phyloP scores from a whole-genome alignment of 2,888 invertebrate species.

The Drosophila seclusa region DNA sequence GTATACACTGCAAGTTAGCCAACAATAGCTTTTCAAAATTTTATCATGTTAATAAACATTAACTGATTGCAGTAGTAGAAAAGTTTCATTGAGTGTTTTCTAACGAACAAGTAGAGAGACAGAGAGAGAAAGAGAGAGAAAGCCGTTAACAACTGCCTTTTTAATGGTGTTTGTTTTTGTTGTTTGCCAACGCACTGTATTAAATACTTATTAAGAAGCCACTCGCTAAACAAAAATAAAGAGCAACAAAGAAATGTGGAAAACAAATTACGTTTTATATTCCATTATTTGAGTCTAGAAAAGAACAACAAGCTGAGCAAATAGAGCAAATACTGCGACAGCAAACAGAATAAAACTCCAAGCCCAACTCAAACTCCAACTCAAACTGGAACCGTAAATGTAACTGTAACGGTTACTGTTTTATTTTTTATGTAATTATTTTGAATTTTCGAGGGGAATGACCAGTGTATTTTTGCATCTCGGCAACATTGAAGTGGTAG shows the following conservation, averaged over 20 bases:
- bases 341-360: constrained; percentile 9
- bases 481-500: constrained; percentile 61
- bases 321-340: constrained; percentile 17
- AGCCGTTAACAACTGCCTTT: neutral
- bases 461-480: constrained; percentile 39
- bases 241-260: constrained; percentile 1
- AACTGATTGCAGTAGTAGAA: constrained; percentile 1
- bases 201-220: constrained; percentile 8
- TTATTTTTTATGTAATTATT: constrained; percentile 59
- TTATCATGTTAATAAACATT: neutral
- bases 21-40: neutral
- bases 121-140: neutral
- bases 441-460: constrained; percentile 57
- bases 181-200: constrained; percentile 2
- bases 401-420: constrained; percentile 34
- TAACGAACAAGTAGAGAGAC: neutral
- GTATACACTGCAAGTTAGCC: neutral
- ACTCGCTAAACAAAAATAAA: constrained; percentile 5
- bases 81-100: neutral
- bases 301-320: constrained; percentile 13
- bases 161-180: neutral
- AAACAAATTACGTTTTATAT: constrained; percentile 15
- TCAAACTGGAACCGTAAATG: constrained; percentile 8
- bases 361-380: neutral
- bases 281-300: constrained; percentile 18